These are phyloP conservation scores for Gonioctena quinquepunctata DNA, from an alignment of 1,140 invertebrate species.

Conservation along the genomic window DNA sequence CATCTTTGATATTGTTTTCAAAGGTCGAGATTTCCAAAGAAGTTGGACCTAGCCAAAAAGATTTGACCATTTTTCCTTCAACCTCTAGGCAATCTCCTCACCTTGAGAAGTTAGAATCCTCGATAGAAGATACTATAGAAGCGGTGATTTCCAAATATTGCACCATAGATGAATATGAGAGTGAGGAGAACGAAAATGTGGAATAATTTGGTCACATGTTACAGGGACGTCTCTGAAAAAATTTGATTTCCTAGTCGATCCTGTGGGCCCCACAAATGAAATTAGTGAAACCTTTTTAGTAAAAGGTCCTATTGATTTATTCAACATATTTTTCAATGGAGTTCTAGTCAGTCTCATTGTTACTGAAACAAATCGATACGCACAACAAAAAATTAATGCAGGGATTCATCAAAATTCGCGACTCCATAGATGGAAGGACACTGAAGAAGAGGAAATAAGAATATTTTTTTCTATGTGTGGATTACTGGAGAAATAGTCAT, in stretches of 20 bases:
- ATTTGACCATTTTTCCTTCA: no score
- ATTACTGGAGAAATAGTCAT: not conserved
- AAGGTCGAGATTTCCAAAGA: no score
- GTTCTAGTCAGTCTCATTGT: not conserved
- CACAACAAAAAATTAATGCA: not conserved
- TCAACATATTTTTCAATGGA: slow-evolving; percentile 6
- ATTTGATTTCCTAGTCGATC: slow-evolving; percentile 9
- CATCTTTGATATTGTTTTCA: no score
- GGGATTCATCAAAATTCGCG: not conserved
- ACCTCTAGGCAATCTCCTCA: not conserved
- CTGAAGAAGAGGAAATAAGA: not conserved
- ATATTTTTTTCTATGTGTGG: no score
- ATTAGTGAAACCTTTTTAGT: not conserved
- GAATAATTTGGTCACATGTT: not conserved
- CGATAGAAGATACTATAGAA: slow-evolving; percentile 1
- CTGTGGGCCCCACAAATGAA: slow-evolving; percentile 5
- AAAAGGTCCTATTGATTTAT: slow-evolving; percentile 2
- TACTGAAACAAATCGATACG: not conserved
- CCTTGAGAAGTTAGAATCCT: not conserved
- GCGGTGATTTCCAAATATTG: not conserved
- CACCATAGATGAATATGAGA: not conserved
- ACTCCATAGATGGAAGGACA: slow-evolving; percentile 9
- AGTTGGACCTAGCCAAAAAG: no score
- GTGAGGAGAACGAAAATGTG: no score
- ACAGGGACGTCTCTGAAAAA: slow-evolving; percentile 15